Percentiles rank a stretch among this genome's conserved stretches.
Evolutionary conservation across 2,888 invertebrate genomes (phyloP).

Genomic region (Apoderus coryli): DNA sequence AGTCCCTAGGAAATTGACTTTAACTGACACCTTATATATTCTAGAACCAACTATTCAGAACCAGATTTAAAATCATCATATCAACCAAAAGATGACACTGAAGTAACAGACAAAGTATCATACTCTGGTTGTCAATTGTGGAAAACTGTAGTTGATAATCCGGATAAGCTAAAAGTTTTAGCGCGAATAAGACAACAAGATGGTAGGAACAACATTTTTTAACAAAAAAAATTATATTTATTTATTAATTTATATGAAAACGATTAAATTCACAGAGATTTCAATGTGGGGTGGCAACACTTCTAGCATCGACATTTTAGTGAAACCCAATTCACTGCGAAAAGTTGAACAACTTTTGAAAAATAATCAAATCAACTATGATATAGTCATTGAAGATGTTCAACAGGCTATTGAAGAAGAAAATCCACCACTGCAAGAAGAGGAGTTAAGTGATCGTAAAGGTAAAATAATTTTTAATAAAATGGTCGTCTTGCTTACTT

Average conservation of each 20-base stretch:
- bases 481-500: no score
- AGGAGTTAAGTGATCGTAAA: constrained; percentile 38
- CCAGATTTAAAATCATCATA: no score
- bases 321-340: constrained; percentile 48
- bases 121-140: constrained; percentile 68
- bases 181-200: constrained; percentile 40
- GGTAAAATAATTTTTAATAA: no score
- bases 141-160: constrained; percentile 44
- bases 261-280: constrained; percentile 36
- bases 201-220: no score
- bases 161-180: constrained; percentile 38
- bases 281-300: constrained; percentile 52
- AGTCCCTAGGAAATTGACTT: no score
- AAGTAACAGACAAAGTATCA: constrained; percentile 32
- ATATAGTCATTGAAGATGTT: constrained; percentile 62
- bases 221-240: no score
- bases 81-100: constrained; percentile 11
- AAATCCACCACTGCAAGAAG: constrained; percentile 59
- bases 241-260: no score
- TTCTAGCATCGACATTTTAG: constrained; percentile 51
- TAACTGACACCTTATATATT: no score
- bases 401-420: constrained; percentile 67
- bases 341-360: constrained; percentile 47
- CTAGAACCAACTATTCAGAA: no score
- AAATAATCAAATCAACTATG: constrained; percentile 47